Base-by-base conservation (phyloP, 2,113 vertebrate species). In the Hemibagrus wyckioides region DNA sequence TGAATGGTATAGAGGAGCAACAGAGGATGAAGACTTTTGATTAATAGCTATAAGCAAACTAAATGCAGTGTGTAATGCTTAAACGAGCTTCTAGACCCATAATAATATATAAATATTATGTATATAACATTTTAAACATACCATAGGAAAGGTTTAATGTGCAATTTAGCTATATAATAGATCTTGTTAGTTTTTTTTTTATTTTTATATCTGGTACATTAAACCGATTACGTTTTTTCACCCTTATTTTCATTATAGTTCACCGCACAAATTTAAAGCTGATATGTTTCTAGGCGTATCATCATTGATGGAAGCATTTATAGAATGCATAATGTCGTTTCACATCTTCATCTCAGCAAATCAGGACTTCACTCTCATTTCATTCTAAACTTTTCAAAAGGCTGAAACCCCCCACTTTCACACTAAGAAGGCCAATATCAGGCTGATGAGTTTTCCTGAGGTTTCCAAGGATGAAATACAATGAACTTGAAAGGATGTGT, bases 391-490 rank as follows among this genome's bases (percentile, higher is more conserved):
- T 28, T 33, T 69, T 83, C 44, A 50, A n/a, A 39, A 56, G 21
- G 10, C 21, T 30, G 23, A 73, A 21, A 19, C 23, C 30, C n/a
- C 73, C 19, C 65, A 54, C 71, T 36, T 54, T 61, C 56, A 87
- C 50, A 57, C 59, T 65, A 52, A 52, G 33, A 25, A 36, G 41
- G 52, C 13, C 28, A 50, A 71, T 80, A 71, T 80, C 44, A 56
- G 21, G 25, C 25, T n/a, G 48, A 33, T 25, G 33, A 25, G 11
- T 59, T 81, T 77, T 25, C 25, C 17, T 56, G 39, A 73, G 39
- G 17, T 33, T 83, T 87, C 69, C 9, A n/a, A 69, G 1, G 41
- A 86, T 44, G 11, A 48, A 56, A 82, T 85, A 65, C 21, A 54
- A 56, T n/a, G 1, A 0, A 23, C n/a, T 59, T 41, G 33, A 71